These are phyloP conservation scores for Apodemus speciosus DNA, from an alignment of 2,113 vertebrate species.

Conservation along the genomic window DNA sequence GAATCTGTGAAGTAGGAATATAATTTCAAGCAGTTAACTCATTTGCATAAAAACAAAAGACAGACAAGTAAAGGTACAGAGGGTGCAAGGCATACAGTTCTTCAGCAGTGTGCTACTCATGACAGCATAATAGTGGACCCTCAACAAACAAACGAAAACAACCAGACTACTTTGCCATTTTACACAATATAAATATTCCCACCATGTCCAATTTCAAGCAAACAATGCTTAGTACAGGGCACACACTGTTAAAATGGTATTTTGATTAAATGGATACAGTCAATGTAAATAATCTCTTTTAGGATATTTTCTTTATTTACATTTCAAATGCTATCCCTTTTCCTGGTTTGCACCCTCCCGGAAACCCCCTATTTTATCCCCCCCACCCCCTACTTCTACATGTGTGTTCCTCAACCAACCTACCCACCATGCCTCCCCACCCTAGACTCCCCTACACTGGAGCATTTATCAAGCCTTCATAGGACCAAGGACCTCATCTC, in stretches of 20 bases:
- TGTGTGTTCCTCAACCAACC: too few species aligned
- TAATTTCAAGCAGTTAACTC: constrained; percentile 49
- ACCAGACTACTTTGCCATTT: neutral
- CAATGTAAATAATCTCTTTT: neutral
- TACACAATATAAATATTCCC: neutral
- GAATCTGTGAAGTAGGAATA: constrained; percentile 10
- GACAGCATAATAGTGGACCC: neutral
- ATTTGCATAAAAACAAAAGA: constrained; percentile 31
- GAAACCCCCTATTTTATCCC: too few species aligned
- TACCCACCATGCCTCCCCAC: too few species aligned
- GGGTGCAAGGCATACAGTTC: neutral
- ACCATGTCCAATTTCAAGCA: neutral
- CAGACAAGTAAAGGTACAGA: neutral
- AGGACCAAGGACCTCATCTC: too few species aligned
- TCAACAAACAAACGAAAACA: neutral
- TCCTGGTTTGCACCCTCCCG: too few species aligned
- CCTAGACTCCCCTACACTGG: too few species aligned
- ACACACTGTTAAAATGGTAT: neutral
- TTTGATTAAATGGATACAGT: neutral
- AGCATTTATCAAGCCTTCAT: too few species aligned
- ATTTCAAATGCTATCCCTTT: too few species aligned
- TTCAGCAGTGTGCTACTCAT: neutral
- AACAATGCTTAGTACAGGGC: neutral
- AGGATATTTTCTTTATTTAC: too few species aligned
- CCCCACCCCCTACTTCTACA: too few species aligned